A percentile compares a stretch with the other conserved stretches of the same genome.
phyloP scores from a whole-genome alignment of 2,113 vertebrate species.

The Salminus brasiliensis region DNA sequence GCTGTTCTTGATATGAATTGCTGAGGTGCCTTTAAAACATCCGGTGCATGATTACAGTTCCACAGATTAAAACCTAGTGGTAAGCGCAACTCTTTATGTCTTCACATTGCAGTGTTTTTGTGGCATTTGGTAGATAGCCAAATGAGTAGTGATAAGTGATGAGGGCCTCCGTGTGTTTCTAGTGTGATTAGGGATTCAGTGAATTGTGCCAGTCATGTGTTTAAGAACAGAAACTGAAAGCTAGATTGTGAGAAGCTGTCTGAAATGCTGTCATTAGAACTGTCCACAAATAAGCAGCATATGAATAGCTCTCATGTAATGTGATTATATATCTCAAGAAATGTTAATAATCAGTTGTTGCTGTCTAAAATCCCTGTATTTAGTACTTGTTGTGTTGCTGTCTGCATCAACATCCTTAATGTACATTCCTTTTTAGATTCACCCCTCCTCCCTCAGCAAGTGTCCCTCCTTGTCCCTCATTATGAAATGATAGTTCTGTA shows the following conservation, averaged over 20 bases:
- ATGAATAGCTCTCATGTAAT: neutral
- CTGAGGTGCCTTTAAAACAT: neutral
- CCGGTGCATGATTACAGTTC: neutral
- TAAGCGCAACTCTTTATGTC: neutral
- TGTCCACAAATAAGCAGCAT: neutral
- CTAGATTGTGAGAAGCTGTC: neutral
- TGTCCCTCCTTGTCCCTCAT: neutral
- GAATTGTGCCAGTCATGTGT: neutral
- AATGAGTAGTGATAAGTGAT: slow-evolving; percentile 1
- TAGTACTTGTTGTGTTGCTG: neutral
- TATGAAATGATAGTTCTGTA: slow-evolving; percentile 33
- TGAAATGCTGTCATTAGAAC: neutral
- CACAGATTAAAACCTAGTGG: slow-evolving; percentile 15
- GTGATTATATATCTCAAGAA: too few species aligned
- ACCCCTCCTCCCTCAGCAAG: neutral
- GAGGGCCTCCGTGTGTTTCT: slow-evolving; percentile 2
- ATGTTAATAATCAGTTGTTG: too few species aligned
- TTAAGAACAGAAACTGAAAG: neutral
- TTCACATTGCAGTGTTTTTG: neutral
- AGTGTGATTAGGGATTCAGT: neutral
- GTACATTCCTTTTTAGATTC: neutral
- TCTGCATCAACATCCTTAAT: too few species aligned
- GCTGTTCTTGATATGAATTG: neutral
- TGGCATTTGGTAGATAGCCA: neutral
- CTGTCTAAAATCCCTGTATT: too few species aligned